These are phyloP conservation scores for Allolobophora icterica DNA, from an alignment of 2,888 invertebrate species.

Conservation along the genomic window DNA sequence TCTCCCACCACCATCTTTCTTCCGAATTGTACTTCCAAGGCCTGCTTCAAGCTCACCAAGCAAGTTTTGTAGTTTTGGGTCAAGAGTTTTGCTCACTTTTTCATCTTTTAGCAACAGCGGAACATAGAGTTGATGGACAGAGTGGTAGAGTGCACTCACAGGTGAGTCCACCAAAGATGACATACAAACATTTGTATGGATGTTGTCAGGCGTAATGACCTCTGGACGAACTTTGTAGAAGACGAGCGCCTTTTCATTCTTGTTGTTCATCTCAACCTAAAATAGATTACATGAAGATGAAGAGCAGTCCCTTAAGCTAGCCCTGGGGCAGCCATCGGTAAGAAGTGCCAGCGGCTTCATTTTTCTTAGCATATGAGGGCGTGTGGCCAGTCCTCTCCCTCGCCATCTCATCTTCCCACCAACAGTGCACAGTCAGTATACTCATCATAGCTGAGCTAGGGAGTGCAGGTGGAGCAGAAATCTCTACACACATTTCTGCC, in stretches of 20 bases:
- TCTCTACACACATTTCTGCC: too few relatives aligned
- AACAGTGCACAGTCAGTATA: too few relatives aligned
- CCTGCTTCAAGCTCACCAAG: conserved; percentile 67
- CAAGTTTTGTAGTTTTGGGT: conserved; percentile 67
- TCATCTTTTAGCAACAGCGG: conserved; percentile 65
- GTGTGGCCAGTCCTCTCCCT: too few relatives aligned
- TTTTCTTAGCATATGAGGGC: too few relatives aligned
- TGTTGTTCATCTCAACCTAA: conserved; percentile 6
- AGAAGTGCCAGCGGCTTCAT: too few relatives aligned
- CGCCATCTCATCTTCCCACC: too few relatives aligned
- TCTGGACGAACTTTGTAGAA: conserved; percentile 73
- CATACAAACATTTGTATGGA: conserved; percentile 70
- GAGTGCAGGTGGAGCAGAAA: too few relatives aligned
- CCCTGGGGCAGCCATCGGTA: too few relatives aligned
- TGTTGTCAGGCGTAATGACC: conserved; percentile 71
- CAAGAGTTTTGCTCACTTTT: conserved; percentile 64
- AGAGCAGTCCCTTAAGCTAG: too few relatives aligned
- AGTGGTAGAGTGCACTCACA: conserved; percentile 71
- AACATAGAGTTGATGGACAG: conserved; percentile 68
- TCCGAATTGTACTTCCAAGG: conserved; percentile 64
- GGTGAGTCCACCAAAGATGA: conserved; percentile 73
- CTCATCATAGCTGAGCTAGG: too few relatives aligned
- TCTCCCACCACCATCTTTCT: conserved; percentile 57
- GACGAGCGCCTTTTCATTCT: conserved; percentile 58
- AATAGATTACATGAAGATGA: neutral